phyloP scores from a whole-genome alignment of 2,113 vertebrate genomes.

The Puntigrus tetrazona region DNA sequence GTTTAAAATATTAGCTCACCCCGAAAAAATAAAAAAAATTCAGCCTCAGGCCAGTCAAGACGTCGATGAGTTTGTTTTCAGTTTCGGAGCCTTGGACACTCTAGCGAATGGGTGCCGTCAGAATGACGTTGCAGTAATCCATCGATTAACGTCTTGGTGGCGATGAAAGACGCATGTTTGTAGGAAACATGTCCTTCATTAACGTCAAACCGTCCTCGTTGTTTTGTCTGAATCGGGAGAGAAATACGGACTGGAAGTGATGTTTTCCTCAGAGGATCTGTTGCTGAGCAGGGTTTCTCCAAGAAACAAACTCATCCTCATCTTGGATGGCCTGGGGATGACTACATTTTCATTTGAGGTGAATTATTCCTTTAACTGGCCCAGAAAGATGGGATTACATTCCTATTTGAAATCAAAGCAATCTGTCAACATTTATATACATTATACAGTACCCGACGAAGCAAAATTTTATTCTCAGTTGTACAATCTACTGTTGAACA shows the following conservation, averaged over 20 bases:
- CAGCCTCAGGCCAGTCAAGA: not conserved
- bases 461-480: not conserved
- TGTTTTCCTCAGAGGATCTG: not conserved
- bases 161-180: too few species aligned
- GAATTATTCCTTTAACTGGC: not conserved
- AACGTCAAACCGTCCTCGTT: too few species aligned
- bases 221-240: too few species aligned
- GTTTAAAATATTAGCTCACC: not conserved
- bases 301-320: not conserved
- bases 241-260: not conserved
- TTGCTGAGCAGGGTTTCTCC: not conserved
- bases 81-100: not conserved
- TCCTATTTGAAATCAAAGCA: constrained; percentile 8
- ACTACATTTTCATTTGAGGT: not conserved
- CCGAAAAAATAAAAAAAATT: not conserved
- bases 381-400: not conserved
- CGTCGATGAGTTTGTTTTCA: not conserved
- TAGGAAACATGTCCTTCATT: too few species aligned
- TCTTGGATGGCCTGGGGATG: not conserved
- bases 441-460: not conserved
- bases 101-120: not conserved
- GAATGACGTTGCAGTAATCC: too few species aligned
- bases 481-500: not conserved
- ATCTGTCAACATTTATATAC: not conserved
- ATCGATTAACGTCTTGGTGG: not conserved